Base-by-base conservation (phyloP, 2,888 invertebrate genomes). In the Netelia inedita region DNA sequence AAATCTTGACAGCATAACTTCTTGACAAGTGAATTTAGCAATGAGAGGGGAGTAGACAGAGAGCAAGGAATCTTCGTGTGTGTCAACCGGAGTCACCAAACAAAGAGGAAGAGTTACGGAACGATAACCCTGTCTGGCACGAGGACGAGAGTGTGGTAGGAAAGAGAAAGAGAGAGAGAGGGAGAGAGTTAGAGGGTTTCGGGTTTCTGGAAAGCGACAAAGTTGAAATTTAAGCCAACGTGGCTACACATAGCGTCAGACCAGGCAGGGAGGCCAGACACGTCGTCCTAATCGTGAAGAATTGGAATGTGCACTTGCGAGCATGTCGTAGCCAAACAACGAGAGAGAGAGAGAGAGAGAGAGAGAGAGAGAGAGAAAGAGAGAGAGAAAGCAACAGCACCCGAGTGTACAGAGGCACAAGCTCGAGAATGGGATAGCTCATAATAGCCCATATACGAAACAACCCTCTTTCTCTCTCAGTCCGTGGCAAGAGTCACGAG, bases 301-400 rank as follows among this genome's bases (percentile, higher is more conserved):
- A 83, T 83, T 80, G 75, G 66, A 80, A 83, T 80, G 83, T 83
- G 83, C 83, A 83, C 71, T 83, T 65, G 79, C 35, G 35, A 50
- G 35, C 21, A 41, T 43, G 74, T 69, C 35, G 59, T 35, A 14
- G 46, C 14, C 46, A 46, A 19, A 57, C 10, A 57, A 19, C 16
- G 46, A 6, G 16, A 35, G 55, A 59, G 69, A 53, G 61, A 50
- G 74, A 74, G 28, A 63, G 61, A 61, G 41, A 43, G 66, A 50
- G 59, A 63, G 69, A 81, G 69, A 55, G 61, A 1, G n/a, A 28
- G 50, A 55, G 66, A 46, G 59, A 46, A 73, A 66, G n/a, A 66
- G 46, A 66, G 57, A 35, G 63, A 43, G 50, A 69, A 63, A 81
- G 71, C 78, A 78, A 69, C 61, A 41, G 69, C 57, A 66, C 61